phyloP scores from a whole-genome alignment of 2,888 invertebrate genomes.

The Ormyrus labotus region DNA sequence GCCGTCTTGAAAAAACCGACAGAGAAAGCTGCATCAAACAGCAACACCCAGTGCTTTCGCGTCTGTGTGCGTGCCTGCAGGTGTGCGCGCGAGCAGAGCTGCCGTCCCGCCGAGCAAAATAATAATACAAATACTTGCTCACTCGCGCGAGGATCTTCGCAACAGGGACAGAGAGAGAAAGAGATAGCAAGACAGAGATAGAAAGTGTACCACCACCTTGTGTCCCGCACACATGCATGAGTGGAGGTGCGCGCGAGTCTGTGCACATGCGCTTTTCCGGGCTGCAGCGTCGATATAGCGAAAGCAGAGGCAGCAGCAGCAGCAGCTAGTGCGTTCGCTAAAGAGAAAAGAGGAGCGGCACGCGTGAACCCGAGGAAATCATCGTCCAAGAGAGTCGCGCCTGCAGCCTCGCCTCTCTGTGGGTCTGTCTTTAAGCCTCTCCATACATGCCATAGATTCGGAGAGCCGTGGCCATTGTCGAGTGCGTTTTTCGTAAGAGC shows the following conservation, averaged over 20 bases:
- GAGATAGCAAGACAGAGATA: neutral
- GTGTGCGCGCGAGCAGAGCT: conserved; percentile 13
- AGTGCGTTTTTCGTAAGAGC: neutral
- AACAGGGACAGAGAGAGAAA: neutral
- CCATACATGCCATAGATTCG: neutral
- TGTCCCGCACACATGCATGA: neutral
- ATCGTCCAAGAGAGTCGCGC: neutral
- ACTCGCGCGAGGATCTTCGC: conserved; percentile 20
- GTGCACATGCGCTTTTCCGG: conserved; percentile 53
- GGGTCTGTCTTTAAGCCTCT: neutral
- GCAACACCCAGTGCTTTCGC: too few relatives aligned
- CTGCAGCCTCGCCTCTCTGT: neutral
- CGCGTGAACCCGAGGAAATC: neutral
- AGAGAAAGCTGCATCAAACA: conserved; percentile 12
- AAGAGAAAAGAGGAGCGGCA: too few relatives aligned
- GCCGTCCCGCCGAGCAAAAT: conserved; percentile 38
- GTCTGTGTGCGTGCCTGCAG: neutral
- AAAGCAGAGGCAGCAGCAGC: conserved; percentile 5
- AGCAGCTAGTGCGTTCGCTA: too few relatives aligned
- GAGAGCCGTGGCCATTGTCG: neutral
- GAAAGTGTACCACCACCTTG: neutral
- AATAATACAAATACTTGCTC: conserved; percentile 49
- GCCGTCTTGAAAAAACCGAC: conserved; percentile 1
- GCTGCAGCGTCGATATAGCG: conserved; percentile 41
- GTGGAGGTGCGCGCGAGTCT: conserved; percentile 12